A percentile compares a stretch with the other conserved stretches of the same genome.
These are phyloP conservation scores for Thereva nobilitata DNA, from an alignment of 2,888 invertebrate genomes.

Conservation along the genomic window DNA sequence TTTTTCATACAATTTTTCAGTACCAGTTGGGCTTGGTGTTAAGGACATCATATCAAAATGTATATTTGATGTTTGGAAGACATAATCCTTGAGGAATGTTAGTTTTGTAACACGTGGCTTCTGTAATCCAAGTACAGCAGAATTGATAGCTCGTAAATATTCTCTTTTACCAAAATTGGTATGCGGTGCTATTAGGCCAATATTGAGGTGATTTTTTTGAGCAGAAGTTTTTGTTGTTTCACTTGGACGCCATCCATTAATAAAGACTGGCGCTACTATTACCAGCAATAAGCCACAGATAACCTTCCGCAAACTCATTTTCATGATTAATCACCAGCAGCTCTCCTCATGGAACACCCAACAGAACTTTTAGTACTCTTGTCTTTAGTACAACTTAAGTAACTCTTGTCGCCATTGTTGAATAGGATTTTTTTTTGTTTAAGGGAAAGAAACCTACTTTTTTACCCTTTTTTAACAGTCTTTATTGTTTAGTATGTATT, in stretches of 20 bases:
- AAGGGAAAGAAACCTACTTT: too few relatives aligned
- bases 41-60: slow-evolving; percentile 70
- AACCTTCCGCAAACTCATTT: too few relatives aligned
- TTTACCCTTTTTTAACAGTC: too few relatives aligned
- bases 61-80: slow-evolving; percentile 67
- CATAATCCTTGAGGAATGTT: slow-evolving; percentile 67
- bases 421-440: too few relatives aligned
- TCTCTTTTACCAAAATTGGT: slow-evolving; percentile 64
- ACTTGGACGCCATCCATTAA: slow-evolving; percentile 22
- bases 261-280: not conserved
- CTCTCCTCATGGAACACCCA: too few relatives aligned
- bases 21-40: slow-evolving; percentile 77
- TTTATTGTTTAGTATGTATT: too few relatives aligned
- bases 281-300: not conserved
- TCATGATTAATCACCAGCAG: not conserved
- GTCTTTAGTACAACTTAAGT: too few relatives aligned
- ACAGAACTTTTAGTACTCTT: too few relatives aligned
- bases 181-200: slow-evolving; percentile 58
- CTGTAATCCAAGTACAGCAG: slow-evolving; percentile 64
- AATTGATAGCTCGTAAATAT: slow-evolving; percentile 68
- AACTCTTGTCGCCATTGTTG: too few relatives aligned
- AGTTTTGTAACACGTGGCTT: slow-evolving; percentile 63
- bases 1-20: slow-evolving; percentile 45
- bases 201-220: slow-evolving; percentile 52
- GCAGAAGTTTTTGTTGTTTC: slow-evolving; percentile 2